These are phyloP conservation scores for Leptinotarsa lineolata DNA, from an alignment of 1,140 invertebrate species.

Conservation along the genomic window DNA sequence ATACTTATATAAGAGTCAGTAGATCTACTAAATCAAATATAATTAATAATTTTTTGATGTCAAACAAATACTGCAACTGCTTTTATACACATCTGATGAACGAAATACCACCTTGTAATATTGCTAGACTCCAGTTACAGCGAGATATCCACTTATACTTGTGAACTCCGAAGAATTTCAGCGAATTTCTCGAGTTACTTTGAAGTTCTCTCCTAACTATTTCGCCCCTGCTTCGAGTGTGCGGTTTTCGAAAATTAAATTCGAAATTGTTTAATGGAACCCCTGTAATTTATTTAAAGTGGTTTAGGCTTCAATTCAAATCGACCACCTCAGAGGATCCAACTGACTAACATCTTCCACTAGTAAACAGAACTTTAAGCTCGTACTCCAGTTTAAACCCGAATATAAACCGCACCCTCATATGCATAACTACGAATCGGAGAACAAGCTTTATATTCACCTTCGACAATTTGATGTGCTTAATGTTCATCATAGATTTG, in stretches of 20 bases:
- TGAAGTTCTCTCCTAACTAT: conserved; percentile 12
- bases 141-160: not conserved
- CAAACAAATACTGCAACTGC: no score
- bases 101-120: no score
- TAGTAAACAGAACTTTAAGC: conserved; percentile 24
- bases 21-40: no score
- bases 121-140: not conserved
- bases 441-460: not conserved
- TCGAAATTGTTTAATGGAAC: conserved; percentile 25
- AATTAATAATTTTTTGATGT: no score
- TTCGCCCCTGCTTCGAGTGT: not conserved
- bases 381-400: conserved; percentile 3
- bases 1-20: no score
- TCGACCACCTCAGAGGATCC: conserved; percentile 23
- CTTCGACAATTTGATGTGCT: not conserved
- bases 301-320: conserved; percentile 22
- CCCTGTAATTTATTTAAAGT: conserved; percentile 23
- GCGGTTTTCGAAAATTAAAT: conserved; percentile 25
- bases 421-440: conserved; percentile 14
- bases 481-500: no score
- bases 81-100: no score
- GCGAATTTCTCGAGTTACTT: conserved; percentile 17
- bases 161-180: not conserved
- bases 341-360: conserved; percentile 25
- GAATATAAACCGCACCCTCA: conserved; percentile 20